Conservation (phyloP, 1,140 invertebrate genomes). For the Ostrea edulis region DNA sequence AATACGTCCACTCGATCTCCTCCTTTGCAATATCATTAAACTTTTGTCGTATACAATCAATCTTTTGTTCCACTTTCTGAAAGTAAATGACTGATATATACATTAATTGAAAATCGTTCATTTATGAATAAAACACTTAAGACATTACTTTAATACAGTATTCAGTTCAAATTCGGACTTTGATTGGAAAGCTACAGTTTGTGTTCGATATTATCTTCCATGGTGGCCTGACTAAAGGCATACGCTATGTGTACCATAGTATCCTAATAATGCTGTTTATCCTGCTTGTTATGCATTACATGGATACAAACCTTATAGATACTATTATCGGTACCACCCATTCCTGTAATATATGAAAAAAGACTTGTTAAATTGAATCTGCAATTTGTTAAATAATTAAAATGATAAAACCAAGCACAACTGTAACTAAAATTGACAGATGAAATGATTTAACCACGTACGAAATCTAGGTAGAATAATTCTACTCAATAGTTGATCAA, state of each 20-base stretch:
- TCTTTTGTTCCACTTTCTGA: constrained; percentile 21
- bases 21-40: constrained; percentile 16
- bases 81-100: neutral
- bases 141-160: neutral
- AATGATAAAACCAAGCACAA: neutral
- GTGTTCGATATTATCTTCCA: too few species aligned
- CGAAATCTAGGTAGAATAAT: neutral
- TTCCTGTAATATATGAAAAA: neutral
- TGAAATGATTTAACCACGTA: neutral
- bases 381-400: neutral
- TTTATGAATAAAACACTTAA: neutral
- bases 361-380: neutral
- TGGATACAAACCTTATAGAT: neutral
- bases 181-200: neutral
- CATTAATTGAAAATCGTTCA: neutral
- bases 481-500: neutral
- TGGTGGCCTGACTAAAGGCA: too few species aligned
- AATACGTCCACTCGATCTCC: constrained; percentile 3
- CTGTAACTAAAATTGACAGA: neutral
- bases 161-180: neutral
- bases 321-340: neutral
- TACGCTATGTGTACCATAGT: too few species aligned
- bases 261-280: too few species aligned
- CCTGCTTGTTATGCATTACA: too few species aligned
- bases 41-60: constrained; percentile 1